Evolutionary conservation across 2,113 vertebrate species (phyloP), one percentile per base, ranked within the genome.

Genomic region (Tinamus guttatus): DNA sequence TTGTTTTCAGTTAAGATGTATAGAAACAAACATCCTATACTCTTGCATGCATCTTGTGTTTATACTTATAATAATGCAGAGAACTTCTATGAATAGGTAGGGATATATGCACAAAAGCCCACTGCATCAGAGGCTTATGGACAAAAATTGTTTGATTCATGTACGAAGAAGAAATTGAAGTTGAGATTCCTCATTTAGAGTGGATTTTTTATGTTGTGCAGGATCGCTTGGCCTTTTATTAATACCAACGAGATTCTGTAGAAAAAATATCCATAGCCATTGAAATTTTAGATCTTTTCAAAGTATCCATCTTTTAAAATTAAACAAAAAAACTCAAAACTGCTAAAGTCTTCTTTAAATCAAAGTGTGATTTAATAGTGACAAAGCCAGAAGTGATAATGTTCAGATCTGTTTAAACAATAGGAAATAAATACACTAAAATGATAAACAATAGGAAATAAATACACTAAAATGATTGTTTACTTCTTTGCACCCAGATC

Each of bases 261-360:
- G 21, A 3, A 80, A 74, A 71, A 45, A 69, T 38, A 20, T 65
- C 12, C 0, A 0, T 8, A 4, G 0, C 5, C 5, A 27, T 1
- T 3, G 12, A 74, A 24, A 59, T 79, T 56, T 38, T 68, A 16
- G 5, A 58, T 58, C 28, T 58, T 58, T 58, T 58, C 13, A 25
- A 36, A 43, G 32, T 18, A 5, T 2, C 1, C 1, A 4, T 4
- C 28, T 4, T 73, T 80, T 62, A 60, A 51, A 92, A 24, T 16
- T 38, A 38, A 41, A 24, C 3, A n/a, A 63, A 9, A 0, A 87
- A 68, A 67, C 2, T 4, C 15, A 69, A 54, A 16, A 8, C 54
- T 38, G 12, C 5, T 73, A 59, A 54, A 77, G 5, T 75, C 7
- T 40, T 65, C 14, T 27, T 90, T 36, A 17, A 85, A 59, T 62